These are phyloP conservation scores for Drosophila insularis DNA, from an alignment of 1,140 invertebrate genomes.

Conservation along the genomic window DNA sequence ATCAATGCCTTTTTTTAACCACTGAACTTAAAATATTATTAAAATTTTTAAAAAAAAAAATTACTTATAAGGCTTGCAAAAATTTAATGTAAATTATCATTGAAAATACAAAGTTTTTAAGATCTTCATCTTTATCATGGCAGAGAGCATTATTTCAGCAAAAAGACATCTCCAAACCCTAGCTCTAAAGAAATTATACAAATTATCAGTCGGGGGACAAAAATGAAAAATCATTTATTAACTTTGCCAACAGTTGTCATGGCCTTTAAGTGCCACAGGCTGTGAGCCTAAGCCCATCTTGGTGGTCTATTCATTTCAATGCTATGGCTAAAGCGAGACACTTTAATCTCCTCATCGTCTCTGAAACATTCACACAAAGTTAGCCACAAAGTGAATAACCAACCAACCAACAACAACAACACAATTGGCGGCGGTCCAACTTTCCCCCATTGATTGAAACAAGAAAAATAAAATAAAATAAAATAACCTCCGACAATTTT, in stretches of 20 bases:
- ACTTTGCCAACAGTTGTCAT: neutral
- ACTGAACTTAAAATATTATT: too few species aligned
- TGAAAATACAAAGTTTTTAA: neutral
- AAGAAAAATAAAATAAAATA: conserved; percentile 4
- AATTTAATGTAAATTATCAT: too few species aligned
- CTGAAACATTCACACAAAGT: neutral
- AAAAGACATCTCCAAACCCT: too few species aligned
- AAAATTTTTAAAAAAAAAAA: too few species aligned
- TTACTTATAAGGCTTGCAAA: too few species aligned
- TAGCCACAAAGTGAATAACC: conserved; percentile 1
- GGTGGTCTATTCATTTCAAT: neutral
- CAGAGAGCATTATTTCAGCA: neutral
- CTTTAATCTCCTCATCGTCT: conserved; percentile 32
- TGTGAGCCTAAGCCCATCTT: neutral
- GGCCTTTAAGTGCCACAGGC: neutral
- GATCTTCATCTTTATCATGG: too few species aligned
- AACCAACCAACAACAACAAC: neutral
- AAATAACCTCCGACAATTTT: conserved; percentile 44
- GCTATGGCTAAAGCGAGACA: conserved; percentile 15
- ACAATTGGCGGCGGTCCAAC: conserved; percentile 51
- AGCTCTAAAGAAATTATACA: too few species aligned
- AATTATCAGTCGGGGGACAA: neutral
- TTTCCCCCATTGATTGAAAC: conserved; percentile 52
- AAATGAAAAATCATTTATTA: neutral
- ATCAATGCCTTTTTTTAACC: too few species aligned